Base-by-base conservation (phyloP, 64 coral and sea anemone genomes). In the Actinia tenebrosa region DNA sequence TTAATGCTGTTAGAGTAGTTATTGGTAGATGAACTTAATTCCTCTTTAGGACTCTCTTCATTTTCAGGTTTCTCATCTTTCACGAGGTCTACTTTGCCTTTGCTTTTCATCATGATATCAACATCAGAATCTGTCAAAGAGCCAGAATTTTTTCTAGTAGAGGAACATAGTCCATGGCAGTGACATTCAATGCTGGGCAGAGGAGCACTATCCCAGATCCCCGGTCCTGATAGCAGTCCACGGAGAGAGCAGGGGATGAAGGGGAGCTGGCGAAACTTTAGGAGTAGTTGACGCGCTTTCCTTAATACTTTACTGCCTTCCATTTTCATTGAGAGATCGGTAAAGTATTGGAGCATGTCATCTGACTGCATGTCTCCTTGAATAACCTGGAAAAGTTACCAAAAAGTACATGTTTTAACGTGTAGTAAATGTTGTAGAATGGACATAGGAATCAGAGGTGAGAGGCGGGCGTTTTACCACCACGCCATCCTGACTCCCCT, bases 241-340 rank as follows among this genome's bases (percentile, higher is more conserved):
- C 97, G 93, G 5, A 99, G 82, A 60, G 93, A 92, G 27, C 97
- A 99, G 18, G 97, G 93, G 53, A 99, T 99, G 19, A 79, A 89
- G 10, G 97, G 93, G 20, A 99, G 78, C 78, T 92, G 90, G 5
- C 97, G 93, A 89, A 99, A 99, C 82, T 92, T 92, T 14, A 92
- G 84, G 27, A 99, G 71, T 17, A 95, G 64, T 50, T 95, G 93
- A 22, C 97, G 90, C 23, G 97, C 97, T 66, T 80, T 85, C 4
- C 90, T 87, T 16, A 99, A 82, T 1, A 95, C 97, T 79, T 83
- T 92, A 45, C 89, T 82, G 16, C 97, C 97, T 16, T 99, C 97
- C 97, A 99, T 99, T 88, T 99, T 92, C 90, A 99, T 89, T 0
- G 97, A 95, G 19, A 99, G 86, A 59, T 95, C 93, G n/a, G 93